phyloP scores from a whole-genome alignment of 2,797 vertebrate genomes.

The Bradypus variegatus region DNA sequence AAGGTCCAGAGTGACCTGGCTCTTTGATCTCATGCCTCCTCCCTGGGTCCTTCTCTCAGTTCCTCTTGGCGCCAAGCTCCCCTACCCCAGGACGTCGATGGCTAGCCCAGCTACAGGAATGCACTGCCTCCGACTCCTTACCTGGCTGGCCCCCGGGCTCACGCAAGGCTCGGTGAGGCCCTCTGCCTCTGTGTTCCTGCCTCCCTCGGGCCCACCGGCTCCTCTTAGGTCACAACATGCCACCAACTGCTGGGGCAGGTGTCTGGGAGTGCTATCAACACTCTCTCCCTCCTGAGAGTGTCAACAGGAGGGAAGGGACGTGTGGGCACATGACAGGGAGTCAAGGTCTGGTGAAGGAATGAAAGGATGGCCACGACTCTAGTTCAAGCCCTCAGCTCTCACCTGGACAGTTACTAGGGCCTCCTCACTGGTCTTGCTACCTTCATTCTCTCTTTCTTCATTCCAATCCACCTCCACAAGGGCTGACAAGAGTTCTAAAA shows the following conservation, averaged over 20 bases:
- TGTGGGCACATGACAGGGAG: fast-evolving
- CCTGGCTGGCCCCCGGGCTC: background rate
- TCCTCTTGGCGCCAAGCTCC: background rate
- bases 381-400: conserved; percentile 9
- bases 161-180: fast-evolving
- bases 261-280: background rate
- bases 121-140: background rate
- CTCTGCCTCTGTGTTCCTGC: background rate
- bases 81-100: background rate
- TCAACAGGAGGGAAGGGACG: background rate
- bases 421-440: conserved; percentile 26
- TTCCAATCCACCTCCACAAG: conserved; percentile 31
- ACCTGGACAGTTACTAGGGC: background rate
- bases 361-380: background rate
- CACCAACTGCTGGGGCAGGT: background rate
- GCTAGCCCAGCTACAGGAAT: background rate
- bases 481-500: conserved; percentile 42
- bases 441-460: conserved; percentile 27
- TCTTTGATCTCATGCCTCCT: background rate
- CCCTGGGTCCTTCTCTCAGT: background rate
- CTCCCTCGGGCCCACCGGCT: background rate
- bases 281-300: background rate
- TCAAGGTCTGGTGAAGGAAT: background rate
- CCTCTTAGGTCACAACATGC: background rate
- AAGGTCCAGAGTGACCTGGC: background rate